A percentile compares a stretch with the other conserved stretches of the same genome.
These are phyloP conservation scores for Caretta caretta DNA, from an alignment of 2,113 vertebrate species.

Conservation along the genomic window DNA sequence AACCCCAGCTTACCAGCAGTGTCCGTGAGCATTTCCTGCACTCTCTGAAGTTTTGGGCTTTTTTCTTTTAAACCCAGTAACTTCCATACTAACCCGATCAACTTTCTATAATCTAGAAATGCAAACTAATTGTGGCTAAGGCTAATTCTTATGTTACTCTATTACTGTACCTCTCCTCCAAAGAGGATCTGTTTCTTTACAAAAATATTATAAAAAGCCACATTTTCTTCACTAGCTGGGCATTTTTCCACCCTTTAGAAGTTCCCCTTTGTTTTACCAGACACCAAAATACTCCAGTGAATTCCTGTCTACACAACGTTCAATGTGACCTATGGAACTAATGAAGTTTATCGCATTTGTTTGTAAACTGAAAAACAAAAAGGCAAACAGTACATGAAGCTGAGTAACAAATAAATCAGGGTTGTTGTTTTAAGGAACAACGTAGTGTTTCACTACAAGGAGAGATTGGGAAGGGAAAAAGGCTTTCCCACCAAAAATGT, in stretches of 20 bases:
- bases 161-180: neutral
- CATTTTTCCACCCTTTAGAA: accelerated
- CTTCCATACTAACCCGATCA: neutral
- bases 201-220: neutral
- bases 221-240: neutral
- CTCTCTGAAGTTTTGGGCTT: too few species aligned
- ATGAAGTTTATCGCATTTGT: neutral
- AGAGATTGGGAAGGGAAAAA: neutral
- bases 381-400: neutral
- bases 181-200: neutral
- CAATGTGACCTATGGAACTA: neutral
- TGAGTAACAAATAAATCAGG: neutral
- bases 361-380: neutral
- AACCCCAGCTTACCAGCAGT: neutral
- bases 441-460: neutral
- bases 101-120: neutral
- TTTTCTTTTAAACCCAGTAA: too few species aligned
- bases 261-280: conserved; percentile 12
- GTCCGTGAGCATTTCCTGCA: neutral
- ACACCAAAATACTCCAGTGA: neutral
- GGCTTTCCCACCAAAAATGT: neutral
- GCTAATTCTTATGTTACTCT: accelerated
- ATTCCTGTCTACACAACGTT: neutral
- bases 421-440: neutral
- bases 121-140: neutral